These are phyloP conservation scores for Platycheirus albimanus DNA, from an alignment of 2,888 invertebrate genomes.

Conservation along the genomic window DNA sequence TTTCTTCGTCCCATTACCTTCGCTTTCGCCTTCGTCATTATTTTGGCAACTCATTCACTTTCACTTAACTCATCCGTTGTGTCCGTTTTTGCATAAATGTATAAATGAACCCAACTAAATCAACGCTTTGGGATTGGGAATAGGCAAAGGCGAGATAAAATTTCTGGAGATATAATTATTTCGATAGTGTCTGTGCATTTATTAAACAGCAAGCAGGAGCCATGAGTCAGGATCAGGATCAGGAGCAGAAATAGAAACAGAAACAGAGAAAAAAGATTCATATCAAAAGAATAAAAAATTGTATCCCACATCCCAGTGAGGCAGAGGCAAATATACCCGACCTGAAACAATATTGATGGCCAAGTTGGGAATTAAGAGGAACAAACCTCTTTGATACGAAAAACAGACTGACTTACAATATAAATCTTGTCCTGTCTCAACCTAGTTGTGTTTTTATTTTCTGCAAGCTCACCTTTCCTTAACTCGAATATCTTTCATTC, in stretches of 20 bases:
- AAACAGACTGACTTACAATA: constrained; percentile 55
- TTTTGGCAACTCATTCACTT: background rate
- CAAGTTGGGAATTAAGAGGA: constrained; percentile 45
- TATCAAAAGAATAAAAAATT: constrained; percentile 26
- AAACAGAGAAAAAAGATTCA: constrained; percentile 24
- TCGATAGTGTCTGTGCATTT: constrained; percentile 32
- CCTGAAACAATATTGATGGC: constrained; percentile 53
- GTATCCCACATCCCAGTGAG: background rate
- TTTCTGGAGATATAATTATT: constrained; percentile 49
- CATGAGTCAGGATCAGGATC: too few relatives aligned
- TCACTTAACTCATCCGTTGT: constrained; percentile 12
- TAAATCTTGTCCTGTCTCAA: constrained; percentile 49
- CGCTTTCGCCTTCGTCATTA: background rate
- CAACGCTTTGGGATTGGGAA: background rate
- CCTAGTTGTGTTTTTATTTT: constrained; percentile 18
- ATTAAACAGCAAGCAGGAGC: background rate
- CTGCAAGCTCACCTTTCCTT: constrained; percentile 21
- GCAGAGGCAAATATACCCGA: background rate
- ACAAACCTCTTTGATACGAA: constrained; percentile 35
- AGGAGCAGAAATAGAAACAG: too few relatives aligned
- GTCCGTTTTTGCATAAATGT: constrained; percentile 37
- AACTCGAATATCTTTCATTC: constrained; percentile 4
- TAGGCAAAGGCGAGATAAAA: constrained; percentile 22
- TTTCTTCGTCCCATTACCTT: background rate
- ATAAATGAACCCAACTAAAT: constrained; percentile 45